Evolutionary conservation across 2,888 invertebrate species (phyloP).

Genomic region (Beris morrisii): DNA sequence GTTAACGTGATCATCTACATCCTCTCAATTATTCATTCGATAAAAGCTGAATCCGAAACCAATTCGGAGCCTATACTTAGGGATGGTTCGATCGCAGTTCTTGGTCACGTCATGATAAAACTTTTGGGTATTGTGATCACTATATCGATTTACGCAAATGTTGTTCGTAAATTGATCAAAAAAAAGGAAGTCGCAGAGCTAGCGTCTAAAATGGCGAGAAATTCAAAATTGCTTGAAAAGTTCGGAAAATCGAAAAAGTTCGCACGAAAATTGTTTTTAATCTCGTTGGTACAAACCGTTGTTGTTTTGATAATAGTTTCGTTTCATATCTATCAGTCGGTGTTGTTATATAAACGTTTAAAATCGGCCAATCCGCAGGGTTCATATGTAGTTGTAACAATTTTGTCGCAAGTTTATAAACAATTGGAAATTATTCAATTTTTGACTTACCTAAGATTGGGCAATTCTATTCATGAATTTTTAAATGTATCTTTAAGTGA

Average conservation of each 20-base stretch:
- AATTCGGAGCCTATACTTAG: neutral
- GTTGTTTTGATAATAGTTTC: neutral
- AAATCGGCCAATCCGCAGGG: neutral
- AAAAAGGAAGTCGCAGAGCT: neutral
- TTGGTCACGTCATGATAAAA: neutral
- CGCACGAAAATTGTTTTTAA: neutral
- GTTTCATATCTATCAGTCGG: constrained; percentile 4
- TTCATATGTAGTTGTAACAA: neutral
- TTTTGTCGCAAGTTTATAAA: neutral
- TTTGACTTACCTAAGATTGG: too few relatives aligned
- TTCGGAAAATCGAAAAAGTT: neutral
- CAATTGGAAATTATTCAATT: neutral
- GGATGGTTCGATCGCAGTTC: neutral
- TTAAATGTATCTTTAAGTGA: too few relatives aligned
- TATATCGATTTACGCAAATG: neutral
- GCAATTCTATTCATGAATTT: too few relatives aligned
- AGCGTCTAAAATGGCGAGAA: neutral
- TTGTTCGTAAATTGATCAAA: neutral
- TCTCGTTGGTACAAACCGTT: neutral
- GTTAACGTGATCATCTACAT: neutral
- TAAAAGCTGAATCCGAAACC: neutral
- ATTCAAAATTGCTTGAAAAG: neutral
- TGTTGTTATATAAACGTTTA: neutral
- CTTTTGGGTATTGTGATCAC: neutral
- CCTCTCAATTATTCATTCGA: neutral